Conservation (phyloP, 1,140 invertebrate genomes). For the Drosophila pruinosa region DNA sequence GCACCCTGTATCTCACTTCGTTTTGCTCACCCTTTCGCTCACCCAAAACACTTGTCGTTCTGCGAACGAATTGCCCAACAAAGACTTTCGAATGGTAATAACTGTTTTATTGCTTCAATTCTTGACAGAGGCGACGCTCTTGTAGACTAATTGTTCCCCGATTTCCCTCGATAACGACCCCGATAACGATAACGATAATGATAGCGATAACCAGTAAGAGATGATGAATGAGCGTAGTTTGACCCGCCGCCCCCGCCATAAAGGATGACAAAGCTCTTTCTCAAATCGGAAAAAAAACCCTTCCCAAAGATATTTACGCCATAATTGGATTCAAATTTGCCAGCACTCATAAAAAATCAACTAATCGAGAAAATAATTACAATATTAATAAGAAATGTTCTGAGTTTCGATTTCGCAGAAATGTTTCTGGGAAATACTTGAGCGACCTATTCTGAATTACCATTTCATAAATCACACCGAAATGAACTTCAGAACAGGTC, state of each 20-base stretch:
- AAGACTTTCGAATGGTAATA: slow-evolving; percentile 15
- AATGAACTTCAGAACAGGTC: background rate
- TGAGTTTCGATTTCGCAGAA: background rate
- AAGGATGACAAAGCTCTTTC: slow-evolving; percentile 30
- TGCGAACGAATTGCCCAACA: background rate
- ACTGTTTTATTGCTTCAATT: slow-evolving; percentile 40
- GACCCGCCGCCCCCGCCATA: slow-evolving; percentile 62
- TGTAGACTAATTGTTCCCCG: slow-evolving; percentile 54
- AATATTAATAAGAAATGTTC: slow-evolving; percentile 43
- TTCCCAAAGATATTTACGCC: slow-evolving; percentile 64
- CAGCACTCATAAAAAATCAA: slow-evolving; percentile 49
- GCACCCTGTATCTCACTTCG: slow-evolving; percentile 5
- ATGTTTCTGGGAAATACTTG: background rate
- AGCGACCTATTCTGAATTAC: background rate
- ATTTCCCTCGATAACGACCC: slow-evolving; percentile 9
- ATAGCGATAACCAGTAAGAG: slow-evolving; percentile 5
- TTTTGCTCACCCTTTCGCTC: slow-evolving; percentile 15
- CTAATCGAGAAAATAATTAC: slow-evolving; percentile 44
- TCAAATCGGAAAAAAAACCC: slow-evolving; percentile 18
- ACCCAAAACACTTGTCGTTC: slow-evolving; percentile 3
- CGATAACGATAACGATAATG: slow-evolving; percentile 12
- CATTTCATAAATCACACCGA: background rate
- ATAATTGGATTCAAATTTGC: slow-evolving; percentile 54
- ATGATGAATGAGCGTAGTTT: slow-evolving; percentile 41
- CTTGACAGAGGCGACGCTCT: slow-evolving; percentile 68